Conservation (phyloP, 2,113 vertebrate genomes). For the Cyanistes caeruleus region DNA sequence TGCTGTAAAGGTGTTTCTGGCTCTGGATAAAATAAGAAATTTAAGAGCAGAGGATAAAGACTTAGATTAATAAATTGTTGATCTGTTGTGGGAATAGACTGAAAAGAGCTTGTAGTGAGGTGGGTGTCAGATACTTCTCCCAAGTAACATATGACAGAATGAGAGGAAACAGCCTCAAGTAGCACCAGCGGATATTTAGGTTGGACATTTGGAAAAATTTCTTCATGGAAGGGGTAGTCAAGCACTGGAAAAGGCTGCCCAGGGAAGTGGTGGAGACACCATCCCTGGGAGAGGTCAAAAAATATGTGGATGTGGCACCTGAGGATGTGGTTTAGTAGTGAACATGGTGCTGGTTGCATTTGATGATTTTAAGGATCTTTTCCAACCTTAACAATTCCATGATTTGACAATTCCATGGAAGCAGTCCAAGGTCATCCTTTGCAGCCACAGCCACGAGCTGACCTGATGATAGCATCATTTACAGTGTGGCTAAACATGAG, state of each 20-base stretch:
- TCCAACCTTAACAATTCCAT: not conserved
- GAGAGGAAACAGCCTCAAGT: not conserved
- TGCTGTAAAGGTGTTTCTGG: not conserved
- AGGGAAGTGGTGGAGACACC: not conserved
- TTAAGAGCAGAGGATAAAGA: not conserved
- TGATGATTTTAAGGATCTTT: not conserved
- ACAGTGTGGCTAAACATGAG: not conserved
- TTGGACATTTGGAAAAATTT: not conserved
- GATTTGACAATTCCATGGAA: not conserved
- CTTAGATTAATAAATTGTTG: not conserved
- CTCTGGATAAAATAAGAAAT: not conserved
- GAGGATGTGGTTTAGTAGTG: not conserved
- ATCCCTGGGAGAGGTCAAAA: not conserved
- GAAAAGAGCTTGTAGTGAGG: not conserved
- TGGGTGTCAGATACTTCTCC: not conserved
- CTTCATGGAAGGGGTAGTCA: not conserved
- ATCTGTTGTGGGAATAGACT: not conserved
- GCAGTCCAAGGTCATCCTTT: not conserved
- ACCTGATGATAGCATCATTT: not conserved
- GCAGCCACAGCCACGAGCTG: not conserved
- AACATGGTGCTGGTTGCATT: not conserved
- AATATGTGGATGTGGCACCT: not conserved
- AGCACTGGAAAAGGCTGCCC: not conserved
- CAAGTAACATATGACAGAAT: not conserved
- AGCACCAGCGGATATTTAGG: not conserved